These are phyloP conservation scores for Listrodromus nycthemerus DNA, from an alignment of 2,888 invertebrate genomes.

Conservation along the genomic window DNA sequence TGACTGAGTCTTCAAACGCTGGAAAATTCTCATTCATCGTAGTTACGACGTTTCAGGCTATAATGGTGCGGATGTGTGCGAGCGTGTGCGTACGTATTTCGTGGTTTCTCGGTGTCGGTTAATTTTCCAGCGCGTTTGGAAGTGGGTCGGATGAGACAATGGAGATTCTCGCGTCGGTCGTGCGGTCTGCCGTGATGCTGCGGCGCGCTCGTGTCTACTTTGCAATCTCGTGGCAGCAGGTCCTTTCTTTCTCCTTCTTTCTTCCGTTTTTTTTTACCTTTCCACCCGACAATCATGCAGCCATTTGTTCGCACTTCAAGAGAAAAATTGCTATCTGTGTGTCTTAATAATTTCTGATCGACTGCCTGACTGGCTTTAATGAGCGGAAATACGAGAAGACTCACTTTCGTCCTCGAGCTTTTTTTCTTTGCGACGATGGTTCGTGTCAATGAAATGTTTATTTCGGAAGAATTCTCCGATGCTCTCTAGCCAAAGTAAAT, in stretches of 20 bases:
- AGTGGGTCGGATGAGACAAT: constrained; percentile 80
- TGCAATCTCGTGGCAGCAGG: constrained; percentile 66
- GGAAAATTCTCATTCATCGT: constrained; percentile 76
- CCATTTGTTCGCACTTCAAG: constrained; percentile 62
- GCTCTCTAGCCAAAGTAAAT: not conserved
- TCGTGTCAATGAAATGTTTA: not conserved
- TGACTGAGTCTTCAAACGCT: constrained; percentile 72
- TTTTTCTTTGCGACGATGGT: not conserved
- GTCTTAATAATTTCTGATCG: constrained; percentile 31
- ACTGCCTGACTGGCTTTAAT: not conserved
- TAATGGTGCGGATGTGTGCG: not conserved
- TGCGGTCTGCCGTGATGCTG: constrained; percentile 46
- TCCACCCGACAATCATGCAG: constrained; percentile 55
- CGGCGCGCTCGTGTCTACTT: constrained; percentile 61
- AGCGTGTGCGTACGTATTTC: constrained; percentile 25
- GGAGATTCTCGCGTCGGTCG: constrained; percentile 65
- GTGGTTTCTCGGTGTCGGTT: constrained; percentile 71
- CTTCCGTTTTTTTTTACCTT: constrained; percentile 6
- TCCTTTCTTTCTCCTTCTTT: constrained; percentile 61
- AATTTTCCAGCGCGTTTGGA: constrained; percentile 78
- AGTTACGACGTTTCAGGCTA: constrained; percentile 63
- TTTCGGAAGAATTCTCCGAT: not conserved
- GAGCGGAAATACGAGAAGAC: constrained; percentile 1
- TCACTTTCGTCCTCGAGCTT: not conserved
- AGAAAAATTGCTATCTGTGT: not conserved